Evolutionary conservation across 2,888 invertebrate species (phyloP), one percentile per base, ranked within the genome.

Genomic region (Actias luna): DNA sequence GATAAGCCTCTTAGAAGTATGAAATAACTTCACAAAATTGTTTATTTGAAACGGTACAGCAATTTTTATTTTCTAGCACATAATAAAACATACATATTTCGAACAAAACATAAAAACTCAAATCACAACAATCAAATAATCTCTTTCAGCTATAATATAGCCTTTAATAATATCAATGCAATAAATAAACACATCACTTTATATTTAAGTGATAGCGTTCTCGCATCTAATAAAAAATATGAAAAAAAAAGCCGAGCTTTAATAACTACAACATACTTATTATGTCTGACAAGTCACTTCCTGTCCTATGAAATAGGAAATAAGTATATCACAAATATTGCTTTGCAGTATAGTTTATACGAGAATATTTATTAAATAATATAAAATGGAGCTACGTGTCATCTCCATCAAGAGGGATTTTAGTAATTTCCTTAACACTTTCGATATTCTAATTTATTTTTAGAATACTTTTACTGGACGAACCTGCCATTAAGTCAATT

Each of bases 331-430:
- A 75, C 74, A 72, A 71, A 67, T 65, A 67, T 71, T 68, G 72
- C 70, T 70, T 71, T 59, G 68, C 64, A 70, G 69, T 66, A 69
- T 57, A 67, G 67, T 66, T 60, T 67, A 64, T 64, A 69, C 70
- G 71, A 71, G 65, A 70, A 67, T 67, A 64, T 67, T 69, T 69
- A 64, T 64, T 73, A 71, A 68, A 71, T 67, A 71, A 69, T 66
- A 61, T 63, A 63, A 65, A 58, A 33, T 22, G 18, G 8, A 14
- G 1, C 42, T 10, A 31, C 66, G 46, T 1, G 8, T 35, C 14
- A 36, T n/a, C 36, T 36, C 36, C 16, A 36, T 36, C 14, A 14
- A 36, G 36, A 12, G 14, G 12, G 16, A 36, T 16, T 36, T 36
- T 16, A 36, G 36, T 42, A 8, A 18, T 42, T 33, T 33, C 33